Percentiles rank a stretch among this genome's conserved stretches.
Conservation (phyloP, 1,140 invertebrate genomes). For the Hestina assimilis region DNA sequence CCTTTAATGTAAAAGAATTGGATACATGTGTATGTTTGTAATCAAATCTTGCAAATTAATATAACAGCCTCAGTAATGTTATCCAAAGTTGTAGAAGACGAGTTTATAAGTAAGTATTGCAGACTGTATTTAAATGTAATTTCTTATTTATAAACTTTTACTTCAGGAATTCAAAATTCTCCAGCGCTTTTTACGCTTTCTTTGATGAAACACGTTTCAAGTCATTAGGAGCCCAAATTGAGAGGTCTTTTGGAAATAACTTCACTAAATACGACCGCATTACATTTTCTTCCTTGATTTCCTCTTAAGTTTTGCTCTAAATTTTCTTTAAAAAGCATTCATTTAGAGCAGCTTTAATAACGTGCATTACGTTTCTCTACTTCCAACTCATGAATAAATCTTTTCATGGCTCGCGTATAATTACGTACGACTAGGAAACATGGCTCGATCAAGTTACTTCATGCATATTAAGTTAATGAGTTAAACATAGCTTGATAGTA, state of each 20-base stretch:
- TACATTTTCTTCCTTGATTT: constrained; percentile 12
- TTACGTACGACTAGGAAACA: not conserved
- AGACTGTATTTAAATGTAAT: not conserved
- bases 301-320: constrained; percentile 3
- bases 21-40: too few relatives aligned
- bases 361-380: constrained; percentile 8
- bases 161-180: constrained; percentile 4
- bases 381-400: constrained; percentile 15
- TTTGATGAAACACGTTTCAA: constrained; percentile 5
- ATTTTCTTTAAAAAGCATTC: constrained; percentile 4
- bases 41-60: too few relatives aligned
- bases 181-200: constrained; percentile 5
- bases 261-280: constrained; percentile 16
- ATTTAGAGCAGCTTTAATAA: constrained; percentile 5
- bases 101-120: not conserved
- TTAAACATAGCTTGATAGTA: not conserved
- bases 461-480: constrained; percentile 1
- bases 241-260: constrained; percentile 12
- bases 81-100: not conserved
- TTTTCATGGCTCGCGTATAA: constrained; percentile 4
- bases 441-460: constrained; percentile 3
- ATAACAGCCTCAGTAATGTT: not conserved
- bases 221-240: constrained; percentile 12
- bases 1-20: too few relatives aligned
- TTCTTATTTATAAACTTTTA: not conserved